Percentiles rank a stretch among this genome's conserved stretches.
Evolutionary conservation across 2,797 vertebrate genomes (phyloP).

Genomic region (Platalea minor): DNA sequence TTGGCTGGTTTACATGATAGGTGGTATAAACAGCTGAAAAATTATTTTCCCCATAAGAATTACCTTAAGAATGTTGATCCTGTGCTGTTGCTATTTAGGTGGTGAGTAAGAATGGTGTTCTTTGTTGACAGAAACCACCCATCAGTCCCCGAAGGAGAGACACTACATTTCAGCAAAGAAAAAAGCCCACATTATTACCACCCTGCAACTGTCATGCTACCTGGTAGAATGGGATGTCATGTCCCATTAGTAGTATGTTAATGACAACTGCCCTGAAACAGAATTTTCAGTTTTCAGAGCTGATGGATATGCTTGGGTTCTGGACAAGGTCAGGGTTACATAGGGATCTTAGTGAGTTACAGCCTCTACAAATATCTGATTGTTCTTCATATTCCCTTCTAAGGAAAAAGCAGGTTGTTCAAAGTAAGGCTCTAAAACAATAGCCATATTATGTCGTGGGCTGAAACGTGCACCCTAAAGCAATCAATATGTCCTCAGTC

Average conservation of each 20-base stretch:
- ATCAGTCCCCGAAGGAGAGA: background rate
- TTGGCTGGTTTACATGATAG: background rate
- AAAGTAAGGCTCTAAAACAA: background rate
- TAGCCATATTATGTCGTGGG: fast-evolving
- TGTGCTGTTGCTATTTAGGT: background rate
- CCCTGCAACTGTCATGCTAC: background rate
- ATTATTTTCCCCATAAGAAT: background rate
- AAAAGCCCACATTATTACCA: background rate
- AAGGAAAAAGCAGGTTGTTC: background rate
- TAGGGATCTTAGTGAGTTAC: background rate
- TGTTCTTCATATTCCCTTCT: background rate
- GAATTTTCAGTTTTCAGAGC: background rate
- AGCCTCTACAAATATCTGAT: background rate
- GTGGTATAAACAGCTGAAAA: background rate
- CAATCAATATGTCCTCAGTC: background rate
- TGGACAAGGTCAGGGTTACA: background rate
- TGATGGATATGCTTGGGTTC: background rate
- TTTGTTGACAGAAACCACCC: background rate
- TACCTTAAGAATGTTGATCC: background rate
- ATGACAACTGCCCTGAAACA: background rate
- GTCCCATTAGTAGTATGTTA: background rate
- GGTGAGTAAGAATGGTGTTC: background rate
- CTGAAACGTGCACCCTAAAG: background rate
- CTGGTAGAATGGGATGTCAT: background rate
- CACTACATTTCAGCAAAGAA: background rate